Conservation (phyloP, 2,888 invertebrate genomes). For the Heliconius cydno region DNA sequence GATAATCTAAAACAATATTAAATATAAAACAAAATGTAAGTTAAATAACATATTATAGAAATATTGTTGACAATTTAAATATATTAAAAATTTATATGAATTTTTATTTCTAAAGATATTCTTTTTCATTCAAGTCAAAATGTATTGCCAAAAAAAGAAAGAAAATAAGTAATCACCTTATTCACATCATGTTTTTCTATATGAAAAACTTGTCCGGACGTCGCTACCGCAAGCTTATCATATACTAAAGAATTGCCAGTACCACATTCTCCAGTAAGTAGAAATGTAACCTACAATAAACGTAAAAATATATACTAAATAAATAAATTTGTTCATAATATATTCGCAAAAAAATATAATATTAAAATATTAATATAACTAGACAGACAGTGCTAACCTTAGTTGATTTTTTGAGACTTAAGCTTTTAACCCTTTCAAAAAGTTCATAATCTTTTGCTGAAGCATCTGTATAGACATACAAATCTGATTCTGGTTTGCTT, state of each 20-base stretch:
- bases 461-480: constrained; percentile 73
- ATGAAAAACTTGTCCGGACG: constrained; percentile 63
- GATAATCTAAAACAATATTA: constrained; percentile 54
- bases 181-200: constrained; percentile 55
- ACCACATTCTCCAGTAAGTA: constrained; percentile 60
- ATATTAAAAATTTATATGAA: no score
- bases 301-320: not conserved
- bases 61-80: no score
- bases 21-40: not conserved
- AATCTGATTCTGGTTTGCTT: constrained; percentile 59
- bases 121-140: not conserved
- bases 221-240: constrained; percentile 56
- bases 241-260: constrained; percentile 54
- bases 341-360: not conserved
- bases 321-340: not conserved
- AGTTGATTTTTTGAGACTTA: constrained; percentile 57
- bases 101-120: not conserved
- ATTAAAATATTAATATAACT: not conserved
- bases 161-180: constrained; percentile 46
- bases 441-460: constrained; percentile 57
- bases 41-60: no score
- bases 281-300: constrained; percentile 59
- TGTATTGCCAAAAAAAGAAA: not conserved
- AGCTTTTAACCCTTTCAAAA: constrained; percentile 55
- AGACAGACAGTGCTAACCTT: constrained; percentile 46